Conservation (phyloP, 1,140 invertebrate genomes). For the Alviniconcha marisindica region DNA sequence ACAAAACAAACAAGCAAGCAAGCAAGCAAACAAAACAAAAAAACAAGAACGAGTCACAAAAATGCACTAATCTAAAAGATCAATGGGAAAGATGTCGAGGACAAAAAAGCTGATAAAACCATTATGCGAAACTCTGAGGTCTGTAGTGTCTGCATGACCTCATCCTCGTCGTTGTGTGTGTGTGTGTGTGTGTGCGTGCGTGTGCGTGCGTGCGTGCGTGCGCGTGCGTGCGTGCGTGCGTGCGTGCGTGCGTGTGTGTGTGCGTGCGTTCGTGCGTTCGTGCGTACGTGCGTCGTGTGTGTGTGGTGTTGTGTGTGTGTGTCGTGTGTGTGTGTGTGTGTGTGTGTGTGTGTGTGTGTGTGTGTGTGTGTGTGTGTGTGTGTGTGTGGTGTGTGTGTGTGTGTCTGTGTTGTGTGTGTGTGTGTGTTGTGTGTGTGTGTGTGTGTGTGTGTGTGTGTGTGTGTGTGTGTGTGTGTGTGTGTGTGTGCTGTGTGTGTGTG, state of each 20-base stretch:
- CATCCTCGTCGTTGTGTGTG: not conserved
- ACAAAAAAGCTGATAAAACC: no score
- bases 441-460: not conserved
- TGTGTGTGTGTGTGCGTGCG: not conserved
- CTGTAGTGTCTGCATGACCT: no score
- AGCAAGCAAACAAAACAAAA: no score
- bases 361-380: not conserved
- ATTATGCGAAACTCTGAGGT: no score
- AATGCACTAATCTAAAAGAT: no score
- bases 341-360: not conserved
- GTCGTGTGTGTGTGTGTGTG: not conserved
- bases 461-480: not conserved
- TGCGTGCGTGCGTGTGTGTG: constrained; percentile 7
- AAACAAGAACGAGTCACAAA: no score
- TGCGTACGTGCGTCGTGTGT: constrained; percentile 22
- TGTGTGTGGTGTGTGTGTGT: not conserved
- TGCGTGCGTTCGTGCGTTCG: not conserved
- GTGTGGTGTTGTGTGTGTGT: no score
- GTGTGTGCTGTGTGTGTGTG: no score
- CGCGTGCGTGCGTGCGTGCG: constrained; percentile 5
- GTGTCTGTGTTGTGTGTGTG: no score
- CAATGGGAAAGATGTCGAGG: no score
- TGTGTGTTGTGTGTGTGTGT: no score
- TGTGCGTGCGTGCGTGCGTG: not conserved
- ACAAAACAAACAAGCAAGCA: no score